phyloP scores from a whole-genome alignment of 1,140 invertebrate species.

The Harpegnathos saltator region DNA sequence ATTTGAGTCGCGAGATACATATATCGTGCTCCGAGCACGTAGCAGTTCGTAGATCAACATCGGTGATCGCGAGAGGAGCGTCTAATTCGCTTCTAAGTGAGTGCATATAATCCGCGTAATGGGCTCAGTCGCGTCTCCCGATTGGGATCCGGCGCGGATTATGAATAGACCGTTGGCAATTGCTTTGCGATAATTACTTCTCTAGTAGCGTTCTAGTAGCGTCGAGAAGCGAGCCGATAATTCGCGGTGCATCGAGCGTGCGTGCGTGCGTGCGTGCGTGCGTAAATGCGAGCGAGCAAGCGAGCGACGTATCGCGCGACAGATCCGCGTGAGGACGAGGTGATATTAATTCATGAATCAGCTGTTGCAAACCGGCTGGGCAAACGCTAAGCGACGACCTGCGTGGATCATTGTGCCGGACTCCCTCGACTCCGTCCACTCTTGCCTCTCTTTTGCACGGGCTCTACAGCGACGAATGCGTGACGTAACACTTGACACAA shows the following conservation, averaged over 20 bases:
- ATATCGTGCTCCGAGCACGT: slow-evolving; percentile 28
- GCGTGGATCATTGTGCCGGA: background rate
- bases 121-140: slow-evolving; percentile 48
- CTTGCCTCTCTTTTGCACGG: background rate
- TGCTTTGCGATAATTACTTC: slow-evolving; percentile 49
- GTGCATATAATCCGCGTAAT: slow-evolving; percentile 67
- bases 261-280: background rate
- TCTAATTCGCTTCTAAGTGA: slow-evolving; percentile 65
- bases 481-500: too few relatives aligned
- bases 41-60: slow-evolving; percentile 55
- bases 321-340: background rate
- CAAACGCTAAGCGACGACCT: slow-evolving; percentile 39
- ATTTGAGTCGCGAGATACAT: slow-evolving; percentile 24
- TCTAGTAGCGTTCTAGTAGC: slow-evolving; percentile 43
- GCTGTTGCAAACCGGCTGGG: slow-evolving; percentile 29
- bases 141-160: slow-evolving; percentile 56
- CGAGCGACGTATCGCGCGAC: slow-evolving; percentile 1
- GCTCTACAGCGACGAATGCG: too few relatives aligned
- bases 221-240: slow-evolving; percentile 42
- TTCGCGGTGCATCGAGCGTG: slow-evolving; percentile 7
- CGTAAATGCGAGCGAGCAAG: background rate
- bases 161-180: slow-evolving; percentile 70
- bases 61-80: slow-evolving; percentile 27
- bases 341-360: slow-evolving; percentile 39
- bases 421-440: background rate